Evolutionary conservation across 2,797 vertebrate genomes (phyloP).

Genomic region (Myoxocephalus aenaeus): DNA sequence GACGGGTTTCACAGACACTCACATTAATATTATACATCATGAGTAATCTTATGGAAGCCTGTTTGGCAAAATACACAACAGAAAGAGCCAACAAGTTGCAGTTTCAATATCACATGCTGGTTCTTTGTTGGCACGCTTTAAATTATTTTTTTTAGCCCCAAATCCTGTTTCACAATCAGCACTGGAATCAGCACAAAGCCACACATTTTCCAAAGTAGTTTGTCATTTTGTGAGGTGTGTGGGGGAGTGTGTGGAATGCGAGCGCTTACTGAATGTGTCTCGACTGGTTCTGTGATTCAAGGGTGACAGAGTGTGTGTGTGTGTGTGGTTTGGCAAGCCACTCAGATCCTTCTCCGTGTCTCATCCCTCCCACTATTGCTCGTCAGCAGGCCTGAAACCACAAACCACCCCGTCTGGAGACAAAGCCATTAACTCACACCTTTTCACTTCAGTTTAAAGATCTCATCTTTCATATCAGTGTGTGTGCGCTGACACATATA

Average conservation of each 20-base stretch:
- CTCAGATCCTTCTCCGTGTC: constrained; percentile 56
- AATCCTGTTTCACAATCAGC: constrained; percentile 34
- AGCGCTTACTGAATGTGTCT: constrained; percentile 68
- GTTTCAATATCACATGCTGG: background rate
- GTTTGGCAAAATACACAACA: constrained; percentile 6
- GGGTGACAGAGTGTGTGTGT: constrained; percentile 29
- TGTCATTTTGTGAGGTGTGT: constrained; percentile 62
- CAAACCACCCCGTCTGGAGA: constrained; percentile 67
- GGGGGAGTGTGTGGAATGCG: constrained; percentile 68
- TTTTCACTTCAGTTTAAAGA: constrained; percentile 34
- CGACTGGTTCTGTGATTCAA: constrained; percentile 65
- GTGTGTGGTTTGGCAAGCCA: constrained; percentile 52
- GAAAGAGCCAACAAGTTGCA: background rate
- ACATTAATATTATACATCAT: constrained; percentile 16
- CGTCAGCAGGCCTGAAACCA: constrained; percentile 75
- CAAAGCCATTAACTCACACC: constrained; percentile 66
- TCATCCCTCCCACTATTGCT: constrained; percentile 73
- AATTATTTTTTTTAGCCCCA: constrained; percentile 8
- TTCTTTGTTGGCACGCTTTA: background rate
- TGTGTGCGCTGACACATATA: constrained; percentile 31
- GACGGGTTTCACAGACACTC: constrained; percentile 32
- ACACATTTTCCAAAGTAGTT: constrained; percentile 54
- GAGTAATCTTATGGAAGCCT: constrained; percentile 13
- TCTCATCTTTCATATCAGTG: constrained; percentile 32
- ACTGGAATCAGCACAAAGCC: constrained; percentile 30